Conservation (phyloP, 2,797 vertebrate species). For the Merluccius polli region DNA sequence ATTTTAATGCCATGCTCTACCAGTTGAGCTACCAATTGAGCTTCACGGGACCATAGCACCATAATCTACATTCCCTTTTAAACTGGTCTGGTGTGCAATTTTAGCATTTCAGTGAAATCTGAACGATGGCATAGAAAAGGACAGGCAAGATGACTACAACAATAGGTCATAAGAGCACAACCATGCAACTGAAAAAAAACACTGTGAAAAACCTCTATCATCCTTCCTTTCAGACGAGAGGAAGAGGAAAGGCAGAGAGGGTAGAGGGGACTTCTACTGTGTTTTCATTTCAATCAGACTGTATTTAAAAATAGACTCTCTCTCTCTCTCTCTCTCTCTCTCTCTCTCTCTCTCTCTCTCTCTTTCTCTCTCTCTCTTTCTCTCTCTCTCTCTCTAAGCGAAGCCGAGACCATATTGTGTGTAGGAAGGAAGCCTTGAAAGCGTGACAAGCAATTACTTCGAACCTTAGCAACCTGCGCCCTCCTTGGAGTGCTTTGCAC, state of each 20-base stretch:
- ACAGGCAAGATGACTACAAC: not conserved
- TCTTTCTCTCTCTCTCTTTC: not conserved
- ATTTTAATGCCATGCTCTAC: not conserved
- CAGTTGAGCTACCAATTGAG: not conserved
- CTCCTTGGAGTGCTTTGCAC: constrained; percentile 6
- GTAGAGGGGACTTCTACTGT: not conserved
- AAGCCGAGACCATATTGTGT: not conserved
- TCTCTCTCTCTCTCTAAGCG: not conserved
- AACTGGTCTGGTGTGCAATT: not conserved
- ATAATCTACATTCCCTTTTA: not conserved
- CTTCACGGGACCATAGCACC: not conserved
- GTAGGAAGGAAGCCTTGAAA: not conserved
- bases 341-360: not conserved
- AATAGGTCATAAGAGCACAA: too few species aligned
- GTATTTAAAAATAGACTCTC: not conserved
- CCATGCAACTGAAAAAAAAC: too few species aligned
- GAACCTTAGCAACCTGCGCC: not conserved
- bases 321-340: not conserved
- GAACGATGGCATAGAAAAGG: not conserved
- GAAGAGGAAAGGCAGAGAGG: too few species aligned
- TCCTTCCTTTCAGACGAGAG: too few species aligned
- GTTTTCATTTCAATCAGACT: not conserved
- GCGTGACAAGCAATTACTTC: not conserved
- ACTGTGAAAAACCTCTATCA: too few species aligned
- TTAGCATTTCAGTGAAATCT: not conserved